Evolutionary conservation across 2,113 vertebrate genomes (phyloP).

Genomic region (Toxotes jaculatrix): DNA sequence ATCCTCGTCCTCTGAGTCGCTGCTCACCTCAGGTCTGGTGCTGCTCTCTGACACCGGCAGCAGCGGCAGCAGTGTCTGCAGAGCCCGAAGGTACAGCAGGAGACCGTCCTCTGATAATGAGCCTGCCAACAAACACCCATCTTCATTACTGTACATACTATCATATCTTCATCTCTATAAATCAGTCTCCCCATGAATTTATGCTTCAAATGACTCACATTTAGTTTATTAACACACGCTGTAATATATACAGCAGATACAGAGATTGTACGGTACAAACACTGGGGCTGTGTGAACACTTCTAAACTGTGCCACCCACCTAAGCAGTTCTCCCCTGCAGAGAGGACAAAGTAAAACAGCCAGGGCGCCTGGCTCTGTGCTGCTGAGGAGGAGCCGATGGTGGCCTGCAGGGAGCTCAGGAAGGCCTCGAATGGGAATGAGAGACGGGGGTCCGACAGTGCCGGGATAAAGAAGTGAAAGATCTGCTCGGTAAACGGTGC

Average conservation of each 20-base stretch:
- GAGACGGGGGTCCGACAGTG: slow-evolving; percentile 88
- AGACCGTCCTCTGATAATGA: slow-evolving; percentile 94
- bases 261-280: background rate
- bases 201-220: background rate
- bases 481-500: slow-evolving; percentile 97
- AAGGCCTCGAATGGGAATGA: slow-evolving; percentile 94
- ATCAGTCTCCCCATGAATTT: background rate
- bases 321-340: slow-evolving; percentile 90
- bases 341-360: slow-evolving; percentile 96
- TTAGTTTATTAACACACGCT: slow-evolving; percentile 1
- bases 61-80: slow-evolving; percentile 91
- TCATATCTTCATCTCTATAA: slow-evolving; percentile 25
- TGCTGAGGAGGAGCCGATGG: slow-evolving; percentile 73
- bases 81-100: slow-evolving; percentile 91
- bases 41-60: slow-evolving; percentile 88
- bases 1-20: slow-evolving; percentile 96
- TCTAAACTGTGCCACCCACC: slow-evolving; percentile 80
- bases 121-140: slow-evolving; percentile 78
- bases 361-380: slow-evolving; percentile 87
- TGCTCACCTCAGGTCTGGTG: slow-evolving; percentile 86
- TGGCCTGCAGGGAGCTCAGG: slow-evolving; percentile 89
- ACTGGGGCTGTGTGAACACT: background rate
- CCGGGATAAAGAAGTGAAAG: slow-evolving; percentile 95
- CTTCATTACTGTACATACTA: slow-evolving; percentile 3
- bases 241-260: background rate